Conservation (phyloP, 2,888 invertebrate species). For the Drosophila hamatofila region DNA sequence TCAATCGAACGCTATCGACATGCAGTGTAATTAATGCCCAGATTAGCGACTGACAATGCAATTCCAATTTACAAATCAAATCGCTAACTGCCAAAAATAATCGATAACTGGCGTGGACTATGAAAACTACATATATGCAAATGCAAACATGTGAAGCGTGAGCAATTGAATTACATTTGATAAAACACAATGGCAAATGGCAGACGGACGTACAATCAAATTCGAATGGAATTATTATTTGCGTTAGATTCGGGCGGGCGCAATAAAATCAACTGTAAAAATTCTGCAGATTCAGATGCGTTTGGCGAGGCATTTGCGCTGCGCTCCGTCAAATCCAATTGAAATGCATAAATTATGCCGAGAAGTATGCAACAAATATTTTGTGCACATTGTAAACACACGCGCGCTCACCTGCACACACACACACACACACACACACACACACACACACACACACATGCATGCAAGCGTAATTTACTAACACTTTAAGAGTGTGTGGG, state of each 20-base stretch:
- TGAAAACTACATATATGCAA: neutral
- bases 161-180: slow-evolving; percentile 19
- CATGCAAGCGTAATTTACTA: slow-evolving; percentile 36
- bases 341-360: slow-evolving; percentile 64
- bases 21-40: neutral
- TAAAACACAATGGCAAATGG: neutral
- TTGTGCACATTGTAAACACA: slow-evolving; percentile 33
- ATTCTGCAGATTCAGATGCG: slow-evolving; percentile 9
- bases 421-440: neutral
- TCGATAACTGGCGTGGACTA: neutral
- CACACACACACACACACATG: slow-evolving; percentile 9
- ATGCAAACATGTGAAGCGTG: slow-evolving; percentile 15
- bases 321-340: slow-evolving; percentile 49
- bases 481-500: neutral
- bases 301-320: neutral
- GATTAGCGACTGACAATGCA: neutral
- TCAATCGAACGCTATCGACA: neutral
- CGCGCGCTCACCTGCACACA: slow-evolving; percentile 22
- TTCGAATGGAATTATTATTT: slow-evolving; percentile 35
- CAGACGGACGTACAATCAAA: slow-evolving; percentile 8
- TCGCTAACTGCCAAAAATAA: neutral
- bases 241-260: slow-evolving; percentile 14
- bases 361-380: slow-evolving; percentile 56
- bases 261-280: slow-evolving; percentile 21
- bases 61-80: neutral